Conservation (phyloP, 2,888 invertebrate species). For the Allophyes oxyacanthae region DNA sequence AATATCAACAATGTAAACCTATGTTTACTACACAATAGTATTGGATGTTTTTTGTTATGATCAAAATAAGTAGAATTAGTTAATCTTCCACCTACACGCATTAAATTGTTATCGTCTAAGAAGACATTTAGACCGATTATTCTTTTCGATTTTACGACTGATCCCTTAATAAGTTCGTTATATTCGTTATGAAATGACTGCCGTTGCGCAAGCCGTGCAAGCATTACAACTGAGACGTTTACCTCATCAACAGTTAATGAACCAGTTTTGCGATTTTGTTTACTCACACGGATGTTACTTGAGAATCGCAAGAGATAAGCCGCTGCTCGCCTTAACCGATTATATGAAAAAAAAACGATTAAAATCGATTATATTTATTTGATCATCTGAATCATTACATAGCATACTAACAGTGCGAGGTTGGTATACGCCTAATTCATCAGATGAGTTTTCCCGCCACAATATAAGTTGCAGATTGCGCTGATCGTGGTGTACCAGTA, state of each 20-base stretch:
- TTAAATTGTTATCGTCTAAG: no score
- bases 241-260: slow-evolving; percentile 8
- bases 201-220: neutral
- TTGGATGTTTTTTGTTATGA: no score
- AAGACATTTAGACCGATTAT: no score
- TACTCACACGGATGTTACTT: slow-evolving; percentile 1
- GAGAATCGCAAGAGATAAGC: slow-evolving; percentile 4
- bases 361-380: neutral
- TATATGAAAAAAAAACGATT: neutral
- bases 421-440: neutral
- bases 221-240: neutral
- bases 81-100: no score
- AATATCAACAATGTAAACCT: no score
- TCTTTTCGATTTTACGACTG: no score
- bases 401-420: neutral
- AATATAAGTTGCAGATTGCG: slow-evolving; percentile 12
- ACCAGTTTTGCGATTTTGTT: slow-evolving; percentile 2
- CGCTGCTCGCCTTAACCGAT: neutral
- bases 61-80: no score
- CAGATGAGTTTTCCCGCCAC: neutral
- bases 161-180: no score
- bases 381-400: neutral
- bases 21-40: no score
- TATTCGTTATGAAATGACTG: neutral
- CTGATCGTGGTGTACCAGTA: slow-evolving; percentile 8